Evolutionary conservation across 2,797 vertebrate genomes (phyloP).

Genomic region (Allobates femoralis): DNA sequence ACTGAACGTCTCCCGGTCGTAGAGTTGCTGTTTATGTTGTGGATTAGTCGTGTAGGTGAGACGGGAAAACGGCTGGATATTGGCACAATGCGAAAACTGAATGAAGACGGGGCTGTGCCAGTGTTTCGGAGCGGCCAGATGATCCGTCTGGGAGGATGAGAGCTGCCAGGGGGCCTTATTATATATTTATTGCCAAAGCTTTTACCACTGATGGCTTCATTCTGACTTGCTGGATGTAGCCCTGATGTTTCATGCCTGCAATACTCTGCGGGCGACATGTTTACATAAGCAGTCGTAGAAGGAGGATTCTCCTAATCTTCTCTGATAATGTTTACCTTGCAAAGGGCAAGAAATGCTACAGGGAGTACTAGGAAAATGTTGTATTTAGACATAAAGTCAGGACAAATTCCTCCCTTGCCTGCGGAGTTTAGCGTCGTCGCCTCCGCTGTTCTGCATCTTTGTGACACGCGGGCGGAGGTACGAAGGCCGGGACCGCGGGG

Average conservation of each 20-base stretch:
- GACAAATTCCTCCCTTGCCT: constrained; percentile 59
- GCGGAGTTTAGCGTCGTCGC: constrained; percentile 35
- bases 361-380: constrained; percentile 62
- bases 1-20: too few species aligned
- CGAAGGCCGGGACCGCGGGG: background rate
- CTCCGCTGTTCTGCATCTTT: constrained; percentile 16
- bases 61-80: background rate
- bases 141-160: constrained; percentile 50
- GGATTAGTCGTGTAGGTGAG: constrained; percentile 19
- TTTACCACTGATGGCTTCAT: constrained; percentile 54
- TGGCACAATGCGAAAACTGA: constrained; percentile 21
- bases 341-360: constrained; percentile 60
- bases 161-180: constrained; percentile 60
- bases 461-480: constrained; percentile 31
- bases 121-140: constrained; percentile 35
- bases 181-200: constrained; percentile 59
- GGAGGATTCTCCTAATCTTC: constrained; percentile 60
- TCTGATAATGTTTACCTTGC: constrained; percentile 60
- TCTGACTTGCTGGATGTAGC: constrained; percentile 51
- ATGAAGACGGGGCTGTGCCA: constrained; percentile 41
- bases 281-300: constrained; percentile 57
- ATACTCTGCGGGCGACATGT: constrained; percentile 56
- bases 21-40: background rate
- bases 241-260: constrained; percentile 55
- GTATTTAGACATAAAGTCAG: constrained; percentile 63